These are phyloP conservation scores for Callosobruchus maculatus DNA, from an alignment of 2,888 invertebrate species.

Conservation along the genomic window DNA sequence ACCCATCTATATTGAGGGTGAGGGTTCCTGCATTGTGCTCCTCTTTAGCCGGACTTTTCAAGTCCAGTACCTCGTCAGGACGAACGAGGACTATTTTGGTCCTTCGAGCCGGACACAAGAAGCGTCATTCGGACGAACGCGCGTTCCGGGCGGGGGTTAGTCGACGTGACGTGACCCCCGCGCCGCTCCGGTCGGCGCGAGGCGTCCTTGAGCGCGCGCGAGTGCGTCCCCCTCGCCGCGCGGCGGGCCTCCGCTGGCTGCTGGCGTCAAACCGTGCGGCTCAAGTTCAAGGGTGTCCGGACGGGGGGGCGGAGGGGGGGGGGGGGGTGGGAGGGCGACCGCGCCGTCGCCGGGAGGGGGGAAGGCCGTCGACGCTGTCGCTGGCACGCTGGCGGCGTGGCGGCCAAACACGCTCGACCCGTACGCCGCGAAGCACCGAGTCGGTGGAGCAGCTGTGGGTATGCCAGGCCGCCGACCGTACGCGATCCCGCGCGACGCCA, in stretches of 20 bases:
- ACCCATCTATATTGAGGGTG: too few relatives aligned
- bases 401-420: not conserved
- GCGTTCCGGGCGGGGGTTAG: not conserved
- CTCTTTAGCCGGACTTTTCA: too few relatives aligned
- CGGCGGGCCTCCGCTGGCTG: too few relatives aligned
- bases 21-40: too few relatives aligned
- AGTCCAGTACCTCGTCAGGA: conserved; percentile 10
- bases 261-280: too few relatives aligned
- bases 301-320: not conserved
- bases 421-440: conserved; percentile 14
- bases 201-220: too few relatives aligned
- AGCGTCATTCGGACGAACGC: not conserved
- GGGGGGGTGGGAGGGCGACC: not conserved
- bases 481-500: conserved; percentile 33
- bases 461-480: conserved; percentile 44
- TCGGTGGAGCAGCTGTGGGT: conserved; percentile 40
- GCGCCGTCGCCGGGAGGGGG: conserved; percentile 20
- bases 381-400: conserved; percentile 30
- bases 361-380: conserved; percentile 14
- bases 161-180: not conserved
- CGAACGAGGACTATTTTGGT: conserved; percentile 30
- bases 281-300: conserved; percentile 49
- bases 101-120: conserved; percentile 18
- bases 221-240: too few relatives aligned
- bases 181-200: too few relatives aligned